Evolutionary conservation across 2,888 invertebrate species (phyloP).

Genomic region (Cantharis flavilabris): DNA sequence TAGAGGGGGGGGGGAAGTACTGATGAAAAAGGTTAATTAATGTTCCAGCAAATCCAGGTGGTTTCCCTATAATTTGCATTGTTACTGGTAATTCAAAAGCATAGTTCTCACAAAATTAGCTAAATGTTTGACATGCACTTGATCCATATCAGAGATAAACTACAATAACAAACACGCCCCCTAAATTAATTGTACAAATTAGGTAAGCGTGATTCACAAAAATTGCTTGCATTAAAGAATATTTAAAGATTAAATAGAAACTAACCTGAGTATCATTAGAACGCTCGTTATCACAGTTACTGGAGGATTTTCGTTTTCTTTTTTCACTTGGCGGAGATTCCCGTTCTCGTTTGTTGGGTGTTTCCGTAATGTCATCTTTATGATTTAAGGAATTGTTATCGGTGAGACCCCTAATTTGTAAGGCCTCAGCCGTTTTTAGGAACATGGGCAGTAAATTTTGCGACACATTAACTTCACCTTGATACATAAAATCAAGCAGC

Average conservation of each 20-base stretch:
- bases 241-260: not conserved
- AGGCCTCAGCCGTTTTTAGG: constrained; percentile 88
- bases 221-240: not conserved
- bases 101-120: not conserved
- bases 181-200: not conserved
- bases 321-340: constrained; percentile 60
- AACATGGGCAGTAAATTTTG: constrained; percentile 89
- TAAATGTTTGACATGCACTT: not conserved
- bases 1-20: too few relatives aligned
- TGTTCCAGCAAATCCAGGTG: not conserved
- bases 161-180: not conserved
- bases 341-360: constrained; percentile 46
- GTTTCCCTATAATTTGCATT: not conserved
- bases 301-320: constrained; percentile 68
- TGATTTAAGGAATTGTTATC: constrained; percentile 74
- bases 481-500: constrained; percentile 91
- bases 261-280: constrained; percentile 71
- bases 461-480: constrained; percentile 79
- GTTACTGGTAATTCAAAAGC: not conserved
- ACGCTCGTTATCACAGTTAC: constrained; percentile 72
- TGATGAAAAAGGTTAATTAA: too few relatives aligned
- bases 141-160: not conserved
- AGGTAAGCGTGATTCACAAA: not conserved
- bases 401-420: constrained; percentile 87
- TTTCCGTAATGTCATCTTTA: constrained; percentile 47